These are phyloP conservation scores for Panthera uncia DNA, from an alignment of 2,113 vertebrate species.

Conservation along the genomic window DNA sequence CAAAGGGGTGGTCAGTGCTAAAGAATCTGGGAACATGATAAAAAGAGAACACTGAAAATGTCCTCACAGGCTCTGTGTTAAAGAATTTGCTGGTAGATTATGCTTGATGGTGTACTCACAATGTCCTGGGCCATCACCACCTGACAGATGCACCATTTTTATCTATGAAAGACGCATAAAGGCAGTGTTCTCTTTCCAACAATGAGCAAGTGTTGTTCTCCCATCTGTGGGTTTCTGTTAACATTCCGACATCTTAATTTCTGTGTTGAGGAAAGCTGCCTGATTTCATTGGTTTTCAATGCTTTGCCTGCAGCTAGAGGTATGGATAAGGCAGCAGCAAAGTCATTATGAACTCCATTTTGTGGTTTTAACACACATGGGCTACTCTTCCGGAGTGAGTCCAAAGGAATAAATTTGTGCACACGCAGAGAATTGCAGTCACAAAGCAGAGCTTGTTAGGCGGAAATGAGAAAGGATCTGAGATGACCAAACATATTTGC, in stretches of 20 bases:
- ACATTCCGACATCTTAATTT: constrained; percentile 71
- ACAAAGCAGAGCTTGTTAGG: constrained; percentile 63
- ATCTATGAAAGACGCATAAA: constrained; percentile 10
- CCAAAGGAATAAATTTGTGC: constrained; percentile 51
- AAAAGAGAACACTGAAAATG: background rate
- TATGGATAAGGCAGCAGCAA: constrained; percentile 43
- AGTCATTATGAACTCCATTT: constrained; percentile 65
- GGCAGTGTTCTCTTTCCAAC: constrained; percentile 11
- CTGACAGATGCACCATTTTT: background rate
- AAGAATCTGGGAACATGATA: background rate
- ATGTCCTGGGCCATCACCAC: background rate
- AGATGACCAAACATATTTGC: constrained; percentile 34
- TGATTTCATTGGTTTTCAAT: constrained; percentile 78
- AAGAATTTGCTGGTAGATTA: background rate
- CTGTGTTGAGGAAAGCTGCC: constrained; percentile 42
- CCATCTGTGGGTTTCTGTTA: constrained; percentile 28
- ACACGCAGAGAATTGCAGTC: background rate
- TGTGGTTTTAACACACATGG: constrained; percentile 11
- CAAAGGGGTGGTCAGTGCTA: background rate
- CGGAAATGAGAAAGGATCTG: constrained; percentile 39
- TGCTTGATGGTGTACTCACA: background rate
- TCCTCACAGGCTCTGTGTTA: background rate
- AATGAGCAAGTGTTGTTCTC: constrained; percentile 5
- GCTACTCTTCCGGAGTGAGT: constrained; percentile 57
- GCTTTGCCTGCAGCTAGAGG: constrained; percentile 77